Evolutionary conservation across 2,888 invertebrate species (phyloP), one percentile per base, ranked within the genome.

Genomic region (Philereme vetulata): DNA sequence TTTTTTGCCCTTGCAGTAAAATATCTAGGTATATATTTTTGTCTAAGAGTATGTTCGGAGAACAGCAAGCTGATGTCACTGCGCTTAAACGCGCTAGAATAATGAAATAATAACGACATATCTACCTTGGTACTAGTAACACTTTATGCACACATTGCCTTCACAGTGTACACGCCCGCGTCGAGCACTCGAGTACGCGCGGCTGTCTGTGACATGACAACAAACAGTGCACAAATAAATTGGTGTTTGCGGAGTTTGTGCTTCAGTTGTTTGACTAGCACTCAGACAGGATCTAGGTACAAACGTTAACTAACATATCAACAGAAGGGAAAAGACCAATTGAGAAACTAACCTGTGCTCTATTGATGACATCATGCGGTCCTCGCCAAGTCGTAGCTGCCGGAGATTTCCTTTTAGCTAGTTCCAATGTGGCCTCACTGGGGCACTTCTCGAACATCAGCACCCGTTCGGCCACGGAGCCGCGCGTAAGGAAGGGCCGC

Each of bases 381-480:
- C 93, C 84, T 89, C 93, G 76, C 95, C 92, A 93, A 46, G 92
- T 90, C n/a, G 90, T 86, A 35, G 92, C 90, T 35, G 87, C 90
- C 44, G 90, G 92, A 59, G 93, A 88, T 74, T 94, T 93, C 67
- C 95, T 91, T 81, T 96, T 96, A 46, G 91, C 92, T 46, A 91
- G 77, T 74, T 95, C 95, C 71, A 96, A 82, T 50, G 95, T 90
- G 62, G 95, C 90, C 80, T 96, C 96, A 79, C 96, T 96, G 42
- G 97, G 97, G 77, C 97, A 97, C 84, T 96, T 95, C 86, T 98
- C 98, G 82, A 98, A 98, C 87, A 97, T 96, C 67, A 97, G 93
- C 66, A 97, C 97, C 50, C 97, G 93, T 81, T 98, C 98, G 33
- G 97, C 97, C 3, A 98, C 98, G 4, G 97, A 97, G 33, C 97